Conservation (phyloP, 2,888 invertebrate species). For the Lepeophtheirus nordmannii region DNA sequence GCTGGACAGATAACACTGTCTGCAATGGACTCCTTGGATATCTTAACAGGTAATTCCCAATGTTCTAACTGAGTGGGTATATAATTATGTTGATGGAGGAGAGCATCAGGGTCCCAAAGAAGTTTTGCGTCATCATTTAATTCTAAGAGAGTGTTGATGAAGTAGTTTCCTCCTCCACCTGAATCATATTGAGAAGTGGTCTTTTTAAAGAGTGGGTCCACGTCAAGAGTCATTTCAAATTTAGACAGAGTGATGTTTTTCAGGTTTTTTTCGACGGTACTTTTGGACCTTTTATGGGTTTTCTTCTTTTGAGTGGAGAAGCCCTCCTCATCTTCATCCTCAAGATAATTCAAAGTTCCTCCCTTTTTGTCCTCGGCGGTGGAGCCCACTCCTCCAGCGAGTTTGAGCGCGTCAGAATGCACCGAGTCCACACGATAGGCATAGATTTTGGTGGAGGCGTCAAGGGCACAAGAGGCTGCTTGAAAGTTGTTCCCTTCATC, state of each 20-base stretch:
- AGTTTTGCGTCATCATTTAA: slow-evolving; percentile 33
- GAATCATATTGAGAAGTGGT: slow-evolving; percentile 37
- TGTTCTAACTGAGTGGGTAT: background rate
- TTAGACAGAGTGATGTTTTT: slow-evolving; percentile 35
- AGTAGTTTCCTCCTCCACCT: slow-evolving; percentile 34
- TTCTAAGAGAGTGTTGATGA: slow-evolving; percentile 28
- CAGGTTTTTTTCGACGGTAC: slow-evolving; percentile 35
- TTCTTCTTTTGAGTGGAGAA: slow-evolving; percentile 19
- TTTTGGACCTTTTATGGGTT: slow-evolving; percentile 30
- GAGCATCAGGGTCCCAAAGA: slow-evolving; percentile 33
- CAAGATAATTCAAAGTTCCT: background rate
- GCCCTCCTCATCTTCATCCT: slow-evolving; percentile 21
- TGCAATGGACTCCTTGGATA: background rate
- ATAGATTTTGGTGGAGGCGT: slow-evolving; percentile 76
- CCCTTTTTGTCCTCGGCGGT: slow-evolving; percentile 28
- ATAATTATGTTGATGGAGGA: slow-evolving; percentile 5
- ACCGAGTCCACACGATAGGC: slow-evolving; percentile 70
- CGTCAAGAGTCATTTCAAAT: slow-evolving; percentile 35
- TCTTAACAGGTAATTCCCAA: slow-evolving; percentile 6
- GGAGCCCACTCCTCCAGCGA: slow-evolving; percentile 49
- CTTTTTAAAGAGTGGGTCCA: slow-evolving; percentile 37
- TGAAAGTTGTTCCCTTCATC: slow-evolving; percentile 39
- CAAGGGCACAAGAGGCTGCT: slow-evolving; percentile 67
- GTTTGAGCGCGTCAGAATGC: slow-evolving; percentile 60
- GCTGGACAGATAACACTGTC: slow-evolving; percentile 43